phyloP scores from a whole-genome alignment of 37 sponge, comb jelly and placozoan genomes.

The Ephydatia muelleri region DNA sequence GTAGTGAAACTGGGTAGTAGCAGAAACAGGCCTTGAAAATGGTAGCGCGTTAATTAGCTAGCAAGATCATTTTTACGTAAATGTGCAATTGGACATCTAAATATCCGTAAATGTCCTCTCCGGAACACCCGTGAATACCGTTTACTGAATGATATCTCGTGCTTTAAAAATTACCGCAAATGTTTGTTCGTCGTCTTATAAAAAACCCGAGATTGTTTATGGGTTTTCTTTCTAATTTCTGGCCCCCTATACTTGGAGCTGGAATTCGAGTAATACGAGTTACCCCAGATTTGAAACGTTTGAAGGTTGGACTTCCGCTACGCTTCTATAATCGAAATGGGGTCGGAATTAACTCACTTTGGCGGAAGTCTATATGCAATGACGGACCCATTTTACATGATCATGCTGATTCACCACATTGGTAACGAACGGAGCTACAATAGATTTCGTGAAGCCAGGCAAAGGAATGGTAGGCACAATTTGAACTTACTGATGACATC shows the following conservation, averaged over 20 bases:
- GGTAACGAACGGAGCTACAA: conserved; percentile 7
- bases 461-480: conserved; percentile 22
- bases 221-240: not conserved
- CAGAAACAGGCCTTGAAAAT: no score
- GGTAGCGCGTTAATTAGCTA: no score
- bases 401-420: conserved; percentile 24
- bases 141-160: no score
- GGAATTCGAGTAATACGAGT: conserved; percentile 26
- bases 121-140: no score
- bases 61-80: no score
- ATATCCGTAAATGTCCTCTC: no score
- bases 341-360: conserved; percentile 36
- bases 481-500: conserved; percentile 16
- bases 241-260: conserved; percentile 33
- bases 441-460: conserved; percentile 18
- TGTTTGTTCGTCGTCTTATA: no score
- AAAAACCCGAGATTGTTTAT: no score
- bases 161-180: no score
- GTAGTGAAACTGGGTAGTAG: no score
- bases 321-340: conserved; percentile 18
- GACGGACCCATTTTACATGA: conserved; percentile 59
- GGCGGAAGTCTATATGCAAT: conserved; percentile 44
- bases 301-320: conserved; percentile 25
- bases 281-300: conserved; percentile 4
- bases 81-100: no score